Evolutionary conservation across 2,797 vertebrate species (phyloP), one percentile per base, ranked within the genome.

Genomic region (Notamacropus eugenii): DNA sequence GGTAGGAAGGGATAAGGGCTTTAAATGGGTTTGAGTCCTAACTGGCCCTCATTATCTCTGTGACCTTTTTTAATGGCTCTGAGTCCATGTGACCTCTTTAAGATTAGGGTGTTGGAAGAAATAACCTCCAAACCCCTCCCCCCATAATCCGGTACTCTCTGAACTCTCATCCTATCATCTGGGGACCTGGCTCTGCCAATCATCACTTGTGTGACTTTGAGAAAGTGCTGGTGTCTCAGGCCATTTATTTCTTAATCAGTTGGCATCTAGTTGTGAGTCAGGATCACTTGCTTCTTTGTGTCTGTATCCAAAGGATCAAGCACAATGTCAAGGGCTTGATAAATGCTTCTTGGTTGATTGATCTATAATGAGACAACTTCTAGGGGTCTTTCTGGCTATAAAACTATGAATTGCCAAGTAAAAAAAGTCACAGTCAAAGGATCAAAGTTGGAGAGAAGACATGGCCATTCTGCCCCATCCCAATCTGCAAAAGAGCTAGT

Each of bases 401-500:
- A 62, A 62, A 31, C 31, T 34, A 62, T 13, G 59, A 62, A 34
- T 3, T 62, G 59, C 31, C 28, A 59, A 31, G 58, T 40, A 74
- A 74, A 40, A 5, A 95, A 97, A 95, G 92, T 74, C 90, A 82
- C 52, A 95, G 92, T 91, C 58, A 96, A 96, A 97, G 97, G 97
- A 96, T 58, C 96, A 98, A 97, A 92, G 62, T 97, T 98, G 57
- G 5, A 62, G 94, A 92, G 93, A 96, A 98, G 98, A 97, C 97
- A 98, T 97, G 98, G 96, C 54, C 87, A 94, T 57, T 97, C 96
- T 96, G 97, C 97, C 90, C 98, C 97, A 95, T 97, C 97, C 97
- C 94, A 98, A 98, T 82, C 98, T 97, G 97, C 97, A 97, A 97
- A 97, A 58, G 58, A 91, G 58, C 96, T 98, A 98, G 98, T 98